A percentile compares a stretch with the other conserved stretches of the same genome.
phyloP scores from a whole-genome alignment of 1,140 invertebrate genomes.

The Anastrepha obliqua region DNA sequence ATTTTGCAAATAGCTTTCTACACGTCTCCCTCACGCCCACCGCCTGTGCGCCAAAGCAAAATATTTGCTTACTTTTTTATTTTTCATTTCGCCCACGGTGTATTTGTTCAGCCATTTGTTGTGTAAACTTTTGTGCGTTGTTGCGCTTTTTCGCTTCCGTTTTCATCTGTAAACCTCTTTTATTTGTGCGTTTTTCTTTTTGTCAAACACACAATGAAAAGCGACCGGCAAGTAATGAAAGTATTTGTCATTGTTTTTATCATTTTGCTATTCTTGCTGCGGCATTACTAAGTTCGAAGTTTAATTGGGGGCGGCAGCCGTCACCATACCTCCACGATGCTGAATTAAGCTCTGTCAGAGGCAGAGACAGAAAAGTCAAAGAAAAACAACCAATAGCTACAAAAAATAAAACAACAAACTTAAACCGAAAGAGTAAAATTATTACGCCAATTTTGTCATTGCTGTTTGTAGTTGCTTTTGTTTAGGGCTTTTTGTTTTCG shows the following conservation, averaged over 20 bases:
- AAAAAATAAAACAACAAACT: background rate
- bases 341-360: no score
- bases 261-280: slow-evolving; percentile 8
- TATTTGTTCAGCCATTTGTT: slow-evolving; percentile 48
- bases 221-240: background rate
- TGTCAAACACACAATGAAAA: slow-evolving; percentile 15
- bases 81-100: background rate
- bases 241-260: slow-evolving; percentile 38
- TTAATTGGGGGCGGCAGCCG: slow-evolving; percentile 23
- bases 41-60: background rate
- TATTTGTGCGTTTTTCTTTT: background rate
- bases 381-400: background rate
- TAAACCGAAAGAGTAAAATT: slow-evolving; percentile 1
- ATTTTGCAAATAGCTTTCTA: slow-evolving; percentile 26
- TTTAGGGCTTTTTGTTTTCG: background rate
- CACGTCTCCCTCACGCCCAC: background rate
- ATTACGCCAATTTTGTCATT: slow-evolving; percentile 20
- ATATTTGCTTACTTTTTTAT: slow-evolving; percentile 19
- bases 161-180: background rate
- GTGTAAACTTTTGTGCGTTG: slow-evolving; percentile 29
- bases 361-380: background rate
- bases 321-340: background rate
- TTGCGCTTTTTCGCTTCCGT: slow-evolving; percentile 31
- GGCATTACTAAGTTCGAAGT: background rate
- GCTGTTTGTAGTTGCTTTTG: background rate